Evolutionary conservation across 2,888 invertebrate species (phyloP).

Genomic region (Hyalella azteca): DNA sequence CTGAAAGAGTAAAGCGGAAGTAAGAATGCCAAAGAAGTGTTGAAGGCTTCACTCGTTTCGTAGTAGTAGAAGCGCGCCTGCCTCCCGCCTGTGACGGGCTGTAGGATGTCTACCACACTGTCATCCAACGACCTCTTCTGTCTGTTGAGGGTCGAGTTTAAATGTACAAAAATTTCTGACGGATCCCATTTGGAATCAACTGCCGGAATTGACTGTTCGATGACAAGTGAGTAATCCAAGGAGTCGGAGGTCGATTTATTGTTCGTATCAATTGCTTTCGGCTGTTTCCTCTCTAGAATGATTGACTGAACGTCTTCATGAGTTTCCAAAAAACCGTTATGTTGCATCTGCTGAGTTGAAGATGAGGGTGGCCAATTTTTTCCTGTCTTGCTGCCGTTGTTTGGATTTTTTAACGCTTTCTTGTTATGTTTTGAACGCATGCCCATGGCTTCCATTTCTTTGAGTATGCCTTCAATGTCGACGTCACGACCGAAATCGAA

Average conservation of each 20-base stretch:
- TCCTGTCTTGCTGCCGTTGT: not conserved
- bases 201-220: no score
- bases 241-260: no score
- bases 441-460: slow-evolving; percentile 27
- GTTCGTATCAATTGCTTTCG: no score
- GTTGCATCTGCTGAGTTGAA: not conserved
- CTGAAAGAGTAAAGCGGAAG: no score
- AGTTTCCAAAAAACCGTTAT: not conserved
- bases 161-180: not conserved
- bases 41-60: no score
- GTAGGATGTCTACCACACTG: no score
- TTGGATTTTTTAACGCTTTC: not conserved
- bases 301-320: no score
- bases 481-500: slow-evolving; percentile 24
- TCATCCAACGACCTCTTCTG: slow-evolving; percentile 42
- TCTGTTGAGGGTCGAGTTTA: not conserved
- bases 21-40: no score
- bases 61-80: no score
- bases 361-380: no score
- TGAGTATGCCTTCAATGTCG: slow-evolving; percentile 25
- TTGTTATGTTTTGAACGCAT: not conserved
- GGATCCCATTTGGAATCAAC: not conserved
- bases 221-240: not conserved
- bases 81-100: no score
- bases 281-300: no score